phyloP scores from a whole-genome alignment of 1,140 invertebrate species.

The Cyclina sinensis region DNA sequence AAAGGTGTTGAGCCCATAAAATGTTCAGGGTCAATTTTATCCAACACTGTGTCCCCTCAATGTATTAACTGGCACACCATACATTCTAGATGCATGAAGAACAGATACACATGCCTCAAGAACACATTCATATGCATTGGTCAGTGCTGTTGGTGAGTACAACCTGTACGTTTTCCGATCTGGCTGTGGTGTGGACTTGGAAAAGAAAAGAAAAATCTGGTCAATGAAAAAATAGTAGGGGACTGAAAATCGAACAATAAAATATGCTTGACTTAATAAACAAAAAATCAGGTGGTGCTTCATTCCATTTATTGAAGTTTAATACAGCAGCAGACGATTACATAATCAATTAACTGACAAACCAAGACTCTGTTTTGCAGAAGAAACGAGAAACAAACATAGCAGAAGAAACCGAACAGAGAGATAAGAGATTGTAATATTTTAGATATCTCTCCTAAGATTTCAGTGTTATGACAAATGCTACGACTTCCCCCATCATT shows the following conservation, averaged over 20 bases:
- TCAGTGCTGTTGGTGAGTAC: conserved; percentile 10
- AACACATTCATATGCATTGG: conserved; percentile 17
- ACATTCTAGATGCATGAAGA: not conserved
- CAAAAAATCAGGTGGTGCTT: not conserved
- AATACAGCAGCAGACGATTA: no score
- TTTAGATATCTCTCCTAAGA: no score
- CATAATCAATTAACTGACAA: no score
- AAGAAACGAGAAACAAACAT: no score
- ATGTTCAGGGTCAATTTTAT: not conserved
- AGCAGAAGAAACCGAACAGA: no score
- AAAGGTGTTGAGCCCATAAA: not conserved
- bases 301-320: not conserved
- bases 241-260: not conserved
- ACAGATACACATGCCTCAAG: not conserved
- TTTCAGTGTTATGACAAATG: no score
- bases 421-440: no score
- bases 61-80: not conserved
- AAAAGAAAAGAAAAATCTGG: not conserved
- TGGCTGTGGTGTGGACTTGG: not conserved
- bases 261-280: not conserved
- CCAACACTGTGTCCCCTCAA: not conserved
- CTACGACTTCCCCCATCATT: no score
- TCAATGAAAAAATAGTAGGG: not conserved
- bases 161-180: not conserved
- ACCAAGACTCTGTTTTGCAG: no score